These are phyloP conservation scores for Prunella fulvescens DNA, from an alignment of 2,113 vertebrate species.

Conservation along the genomic window DNA sequence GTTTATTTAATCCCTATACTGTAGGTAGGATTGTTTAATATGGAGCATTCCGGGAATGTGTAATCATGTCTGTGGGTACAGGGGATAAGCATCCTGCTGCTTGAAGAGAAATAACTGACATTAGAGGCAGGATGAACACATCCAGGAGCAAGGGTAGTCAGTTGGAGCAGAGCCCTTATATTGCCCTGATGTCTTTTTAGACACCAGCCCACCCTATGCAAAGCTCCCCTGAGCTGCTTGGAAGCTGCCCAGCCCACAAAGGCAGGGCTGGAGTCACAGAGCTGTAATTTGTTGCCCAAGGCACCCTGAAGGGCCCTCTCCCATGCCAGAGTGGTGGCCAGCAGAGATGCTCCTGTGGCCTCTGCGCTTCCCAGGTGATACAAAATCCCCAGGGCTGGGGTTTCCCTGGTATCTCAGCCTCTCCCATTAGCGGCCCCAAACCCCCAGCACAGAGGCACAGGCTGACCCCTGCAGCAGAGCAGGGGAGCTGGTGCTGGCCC, in stretches of 20 bases:
- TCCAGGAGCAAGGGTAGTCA: not conserved
- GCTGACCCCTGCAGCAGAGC: not conserved
- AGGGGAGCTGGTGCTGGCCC: not conserved
- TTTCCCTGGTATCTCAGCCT: not conserved
- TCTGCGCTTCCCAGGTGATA: accelerated
- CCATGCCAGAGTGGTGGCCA: not conserved
- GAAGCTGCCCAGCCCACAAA: not conserved
- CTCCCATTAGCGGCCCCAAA: not conserved
- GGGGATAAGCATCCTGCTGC: not conserved
- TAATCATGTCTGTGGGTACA: not conserved
- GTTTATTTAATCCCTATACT: constrained; percentile 5
- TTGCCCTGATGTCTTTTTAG: not conserved
- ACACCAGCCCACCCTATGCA: not conserved
- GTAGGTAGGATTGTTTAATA: constrained; percentile 10
- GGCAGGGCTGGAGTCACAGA: not conserved
- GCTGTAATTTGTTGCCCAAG: not conserved
- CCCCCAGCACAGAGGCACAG: accelerated
- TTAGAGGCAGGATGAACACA: not conserved
- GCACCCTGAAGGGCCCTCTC: not conserved
- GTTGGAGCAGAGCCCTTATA: not conserved
- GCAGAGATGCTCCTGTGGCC: not conserved
- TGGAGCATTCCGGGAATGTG: not conserved
- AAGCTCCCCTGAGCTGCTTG: not conserved
- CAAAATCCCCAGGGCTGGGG: not conserved
- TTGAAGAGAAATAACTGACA: not conserved